phyloP scores from a whole-genome alignment of 2,888 invertebrate species.

The Petrophora chlorosata region DNA sequence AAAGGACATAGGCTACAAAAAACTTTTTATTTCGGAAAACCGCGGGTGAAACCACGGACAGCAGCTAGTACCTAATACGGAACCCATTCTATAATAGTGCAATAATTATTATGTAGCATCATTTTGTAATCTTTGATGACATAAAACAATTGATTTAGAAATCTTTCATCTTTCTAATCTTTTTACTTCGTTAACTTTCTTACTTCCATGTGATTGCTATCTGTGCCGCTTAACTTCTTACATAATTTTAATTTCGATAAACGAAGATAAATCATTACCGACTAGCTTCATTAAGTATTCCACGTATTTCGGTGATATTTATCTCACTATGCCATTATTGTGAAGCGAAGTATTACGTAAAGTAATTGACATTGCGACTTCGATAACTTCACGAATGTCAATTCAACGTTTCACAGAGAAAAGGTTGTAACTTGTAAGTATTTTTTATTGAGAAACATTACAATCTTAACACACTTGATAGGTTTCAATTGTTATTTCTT shows the following conservation, averaged over 20 bases:
- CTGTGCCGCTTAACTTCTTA: conserved; percentile 27
- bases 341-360: conserved; percentile 18
- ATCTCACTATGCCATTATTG: conserved; percentile 36
- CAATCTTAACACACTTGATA: conserved; percentile 1
- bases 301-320: conserved; percentile 42
- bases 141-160: conserved; percentile 2
- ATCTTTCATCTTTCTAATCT: conserved; percentile 7
- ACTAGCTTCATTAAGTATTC: conserved; percentile 50
- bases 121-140: conserved; percentile 7
- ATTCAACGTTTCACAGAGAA: neutral
- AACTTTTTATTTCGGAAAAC: too few relatives aligned
- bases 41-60: too few relatives aligned
- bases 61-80: too few relatives aligned
- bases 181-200: conserved; percentile 16
- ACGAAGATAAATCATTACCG: conserved; percentile 44
- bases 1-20: too few relatives aligned
- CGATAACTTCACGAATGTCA: conserved; percentile 1
- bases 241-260: conserved; percentile 45
- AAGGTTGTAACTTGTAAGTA: conserved; percentile 14
- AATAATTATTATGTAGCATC: neutral
- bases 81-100: conserved; percentile 11
- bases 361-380: neutral
- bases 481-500: neutral
- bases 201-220: conserved; percentile 5
- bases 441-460: neutral